Evolutionary conservation across 2,797 vertebrate species (phyloP), one percentile per base, ranked within the genome.

Genomic region (Anas bernieri): DNA sequence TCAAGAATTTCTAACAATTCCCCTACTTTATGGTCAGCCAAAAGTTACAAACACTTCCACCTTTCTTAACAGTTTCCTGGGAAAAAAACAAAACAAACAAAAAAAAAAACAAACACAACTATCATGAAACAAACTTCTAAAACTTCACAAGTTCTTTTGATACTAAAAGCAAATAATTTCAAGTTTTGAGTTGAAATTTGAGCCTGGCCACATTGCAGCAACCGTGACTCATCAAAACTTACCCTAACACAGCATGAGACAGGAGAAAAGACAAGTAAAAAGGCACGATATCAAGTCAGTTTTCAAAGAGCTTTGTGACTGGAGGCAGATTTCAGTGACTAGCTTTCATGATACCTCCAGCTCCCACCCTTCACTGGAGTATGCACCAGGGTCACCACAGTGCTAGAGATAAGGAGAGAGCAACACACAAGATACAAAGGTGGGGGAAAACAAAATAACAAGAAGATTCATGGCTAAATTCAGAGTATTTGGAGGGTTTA

Each of bases 391-490:
- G 81, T 96, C 87, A 90, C 26, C 17, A 37, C 0, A 2, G 70
- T 70, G 45, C 76, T 80, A 31, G 35, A 92, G 61, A 82, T 75
- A 46, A 85, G 62, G 35, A 90, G 91, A 90, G 30, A 50, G 18
- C 45, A 81, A 86, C 21, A 78, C 33, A 82, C 78, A 62, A 75
- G 46, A 69, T 6, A 84, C 76, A 70, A 86, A 56, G 58, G 46
- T 88, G 39, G 68, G 31, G 31, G 39, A 92, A 91, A 83, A 88
- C 76, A 91, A 80, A 88, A 76, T 76, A 90, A 81, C 81, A 94
- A 76, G 77, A 92, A 91, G 59, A 89, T 94, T 93, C 93, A 90
- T 80, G 50, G 56, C 75, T 94, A 91, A 96, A 93, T 88, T 74
- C 78, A 41, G 74, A 96, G 52, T 54, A 82, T 80, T 81, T 84